Conservation (phyloP, 2,797 vertebrate genomes). For the Hoplostethus atlanticus region DNA sequence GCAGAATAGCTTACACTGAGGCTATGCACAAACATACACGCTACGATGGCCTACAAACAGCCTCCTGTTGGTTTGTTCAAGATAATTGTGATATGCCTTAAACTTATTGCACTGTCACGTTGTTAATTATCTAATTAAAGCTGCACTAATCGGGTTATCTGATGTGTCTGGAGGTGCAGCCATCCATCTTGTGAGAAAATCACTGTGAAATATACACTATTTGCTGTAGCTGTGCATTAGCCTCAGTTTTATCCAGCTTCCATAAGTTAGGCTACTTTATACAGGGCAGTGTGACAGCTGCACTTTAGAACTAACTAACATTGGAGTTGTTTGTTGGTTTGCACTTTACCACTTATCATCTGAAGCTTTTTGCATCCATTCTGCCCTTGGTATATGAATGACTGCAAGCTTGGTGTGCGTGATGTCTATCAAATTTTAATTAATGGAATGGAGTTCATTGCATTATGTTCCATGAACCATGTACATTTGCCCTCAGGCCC, state of each 20-base stretch:
- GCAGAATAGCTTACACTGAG: constrained; percentile 76
- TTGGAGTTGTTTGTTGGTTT: constrained; percentile 39
- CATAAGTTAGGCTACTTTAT: constrained; percentile 37
- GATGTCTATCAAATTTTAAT: constrained; percentile 47
- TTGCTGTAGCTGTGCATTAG: constrained; percentile 11
- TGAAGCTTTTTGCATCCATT: constrained; percentile 22
- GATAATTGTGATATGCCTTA: constrained; percentile 53
- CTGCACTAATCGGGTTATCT: constrained; percentile 63
- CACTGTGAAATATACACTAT: constrained; percentile 28
- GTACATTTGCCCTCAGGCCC: constrained; percentile 36
- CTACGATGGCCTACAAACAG: constrained; percentile 61
- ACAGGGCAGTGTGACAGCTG: neutral
- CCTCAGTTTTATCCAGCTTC: constrained; percentile 34
- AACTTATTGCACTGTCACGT: constrained; percentile 51
- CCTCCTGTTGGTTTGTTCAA: constrained; percentile 54
- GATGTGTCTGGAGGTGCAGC: constrained; percentile 66
- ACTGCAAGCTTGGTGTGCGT: constrained; percentile 40
- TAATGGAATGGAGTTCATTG: constrained; percentile 26
- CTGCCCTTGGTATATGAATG: constrained; percentile 24
- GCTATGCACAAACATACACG: constrained; percentile 49
- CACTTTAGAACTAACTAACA: neutral
- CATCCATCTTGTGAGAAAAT: constrained; percentile 74
- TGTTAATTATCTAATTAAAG: constrained; percentile 64
- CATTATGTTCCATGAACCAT: constrained; percentile 37
- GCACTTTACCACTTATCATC: constrained; percentile 4